Base-by-base conservation (phyloP, 2,113 vertebrate species). In the Rana temporaria region DNA sequence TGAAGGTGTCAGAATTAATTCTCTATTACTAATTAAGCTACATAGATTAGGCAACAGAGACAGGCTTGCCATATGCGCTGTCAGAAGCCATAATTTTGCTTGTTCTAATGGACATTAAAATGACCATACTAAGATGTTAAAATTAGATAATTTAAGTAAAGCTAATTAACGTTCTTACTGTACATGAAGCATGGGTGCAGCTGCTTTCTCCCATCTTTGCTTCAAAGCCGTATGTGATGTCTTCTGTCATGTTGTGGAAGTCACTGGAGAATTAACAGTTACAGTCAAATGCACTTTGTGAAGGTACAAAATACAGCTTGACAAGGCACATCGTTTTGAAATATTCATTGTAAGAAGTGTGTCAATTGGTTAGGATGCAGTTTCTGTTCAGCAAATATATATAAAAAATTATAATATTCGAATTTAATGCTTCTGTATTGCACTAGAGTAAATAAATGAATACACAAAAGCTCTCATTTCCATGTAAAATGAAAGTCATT, bases 1-100 rank as follows among this genome's bases (percentile, higher is more conserved):
- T 76, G 63, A 83, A 83, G 63, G 72, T 83, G 81, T 83, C 81
- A 83, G 53, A 67, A 83, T 83, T 75, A 83, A 83, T 83, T 68
- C 55, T 76, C 63, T 83, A 68, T 83, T 83, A 60, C 81, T 83
- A 83, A 83, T 83, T 75, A 83, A 57, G 72, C 64, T 32, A 22
- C 64, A 30, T 32, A 67, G 63, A 83, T 83, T 67, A 83, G 81
- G 81, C 72, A 68, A 60, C 20, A n/a, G 81, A 83, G 81, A 76
- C 81, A 76, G 63, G 53, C 64, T 68, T 56, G 22, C 81, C 20
- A 60, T 60, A 63, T 68, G 63, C 20, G 81, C 81, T 83, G 81
- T 83, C 81, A 83, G 42, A 83, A 83, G 59, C 71, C 64, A 82
- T 83, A 76, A 83, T 68, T 75, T 66, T 76, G 81, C 81, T 76